phyloP scores from a whole-genome alignment of 2,797 vertebrate genomes.

The Anguilla marmorata region DNA sequence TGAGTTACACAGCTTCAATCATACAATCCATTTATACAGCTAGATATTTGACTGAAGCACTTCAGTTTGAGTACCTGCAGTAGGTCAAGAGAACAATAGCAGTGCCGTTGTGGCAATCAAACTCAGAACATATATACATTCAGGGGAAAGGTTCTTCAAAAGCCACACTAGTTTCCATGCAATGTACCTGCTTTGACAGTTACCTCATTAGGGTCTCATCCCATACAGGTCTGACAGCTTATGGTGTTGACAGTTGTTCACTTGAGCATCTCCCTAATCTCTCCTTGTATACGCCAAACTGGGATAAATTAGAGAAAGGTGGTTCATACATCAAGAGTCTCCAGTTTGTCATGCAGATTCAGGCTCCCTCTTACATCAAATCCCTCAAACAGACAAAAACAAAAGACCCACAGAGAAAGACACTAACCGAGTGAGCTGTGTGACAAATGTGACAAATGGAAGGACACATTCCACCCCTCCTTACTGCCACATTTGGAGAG shows the following conservation, averaged over 20 bases:
- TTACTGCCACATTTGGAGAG: not conserved
- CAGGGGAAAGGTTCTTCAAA: not conserved
- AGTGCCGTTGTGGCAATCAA: not conserved
- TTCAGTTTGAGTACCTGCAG: not conserved
- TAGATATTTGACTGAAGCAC: not conserved
- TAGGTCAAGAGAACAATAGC: not conserved
- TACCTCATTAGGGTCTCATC: not conserved
- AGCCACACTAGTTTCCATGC: not conserved
- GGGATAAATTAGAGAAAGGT: not conserved
- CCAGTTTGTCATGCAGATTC: slow-evolving; percentile 10
- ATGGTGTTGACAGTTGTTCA: slow-evolving; percentile 15
- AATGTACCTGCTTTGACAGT: not conserved
- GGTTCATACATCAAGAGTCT: slow-evolving; percentile 8
- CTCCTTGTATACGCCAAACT: slow-evolving; percentile 8
- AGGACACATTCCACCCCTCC: not conserved
- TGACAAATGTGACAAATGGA: slow-evolving; percentile 8
- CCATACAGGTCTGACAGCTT: slow-evolving; percentile 8
- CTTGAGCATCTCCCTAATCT: slow-evolving; percentile 13
- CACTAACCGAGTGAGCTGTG: not conserved
- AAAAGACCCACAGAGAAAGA: not conserved
- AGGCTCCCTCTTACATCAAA: not conserved
- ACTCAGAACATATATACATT: no score
- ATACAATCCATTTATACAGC: not conserved
- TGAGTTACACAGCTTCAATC: not conserved
- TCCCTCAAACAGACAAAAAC: slow-evolving; percentile 20